Conservation (phyloP, 2,797 vertebrate genomes). For the Enteromius trimaculatus region DNA sequence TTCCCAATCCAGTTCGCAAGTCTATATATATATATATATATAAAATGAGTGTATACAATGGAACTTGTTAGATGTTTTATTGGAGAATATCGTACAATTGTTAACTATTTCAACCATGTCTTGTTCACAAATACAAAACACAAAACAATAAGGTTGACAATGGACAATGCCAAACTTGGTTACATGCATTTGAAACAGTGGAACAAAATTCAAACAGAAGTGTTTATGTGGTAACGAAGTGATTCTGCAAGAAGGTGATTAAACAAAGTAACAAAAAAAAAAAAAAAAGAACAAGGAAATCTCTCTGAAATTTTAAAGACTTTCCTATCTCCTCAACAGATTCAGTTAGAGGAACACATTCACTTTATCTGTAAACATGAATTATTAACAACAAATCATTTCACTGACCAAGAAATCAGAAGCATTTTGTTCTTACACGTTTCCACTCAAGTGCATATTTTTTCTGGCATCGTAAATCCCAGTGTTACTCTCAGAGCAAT, state of each 20-base stretch:
- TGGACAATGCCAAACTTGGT: neutral
- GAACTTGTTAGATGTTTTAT: conserved; percentile 1
- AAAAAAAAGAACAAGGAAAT: too few relatives aligned
- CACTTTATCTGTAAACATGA: neutral
- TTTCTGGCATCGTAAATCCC: neutral
- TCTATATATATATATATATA: neutral
- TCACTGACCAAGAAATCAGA: neutral
- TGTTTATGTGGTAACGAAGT: neutral
- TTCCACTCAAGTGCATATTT: conserved; percentile 10
- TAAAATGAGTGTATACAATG: neutral
- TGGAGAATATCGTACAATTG: neutral
- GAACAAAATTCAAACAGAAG: neutral
- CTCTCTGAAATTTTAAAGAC: too few relatives aligned
- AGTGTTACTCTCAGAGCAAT: neutral
- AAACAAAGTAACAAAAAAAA: too few relatives aligned
- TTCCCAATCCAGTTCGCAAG: neutral
- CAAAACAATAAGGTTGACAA: neutral
- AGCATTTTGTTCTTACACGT: neutral
- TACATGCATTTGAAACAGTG: neutral
- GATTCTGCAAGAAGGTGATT: neutral
- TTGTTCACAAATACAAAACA: conserved; percentile 9
- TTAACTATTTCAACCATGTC: neutral
- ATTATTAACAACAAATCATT: neutral
- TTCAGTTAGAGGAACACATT: neutral
- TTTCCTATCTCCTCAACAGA: neutral